Conservation (phyloP, 2,113 vertebrate species). For the Myotis lucifugus region DNA sequence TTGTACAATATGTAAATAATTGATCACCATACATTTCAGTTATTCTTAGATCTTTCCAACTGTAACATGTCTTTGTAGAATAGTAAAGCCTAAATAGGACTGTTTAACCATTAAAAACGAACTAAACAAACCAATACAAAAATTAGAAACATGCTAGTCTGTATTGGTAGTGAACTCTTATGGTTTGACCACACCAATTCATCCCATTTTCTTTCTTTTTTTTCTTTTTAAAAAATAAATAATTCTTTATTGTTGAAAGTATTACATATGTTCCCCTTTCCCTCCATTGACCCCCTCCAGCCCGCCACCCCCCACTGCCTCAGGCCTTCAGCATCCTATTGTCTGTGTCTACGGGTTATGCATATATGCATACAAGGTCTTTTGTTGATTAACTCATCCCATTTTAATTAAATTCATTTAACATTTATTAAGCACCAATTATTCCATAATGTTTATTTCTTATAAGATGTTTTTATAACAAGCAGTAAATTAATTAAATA, state of each 20-base stretch:
- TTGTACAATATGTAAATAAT: background rate
- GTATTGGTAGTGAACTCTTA: background rate
- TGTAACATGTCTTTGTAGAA: background rate
- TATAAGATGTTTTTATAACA: constrained; percentile 5
- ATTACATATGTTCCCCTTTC: too few species aligned
- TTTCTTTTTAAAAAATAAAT: too few species aligned
- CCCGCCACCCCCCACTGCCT: too few species aligned
- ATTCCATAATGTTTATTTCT: background rate
- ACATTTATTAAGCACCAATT: background rate
- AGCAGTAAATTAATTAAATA: background rate
- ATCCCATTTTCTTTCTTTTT: background rate
- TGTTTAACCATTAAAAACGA: background rate
- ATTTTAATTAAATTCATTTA: constrained; percentile 17
- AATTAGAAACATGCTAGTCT: background rate
- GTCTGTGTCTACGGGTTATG: too few species aligned
- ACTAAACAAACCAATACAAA: constrained; percentile 6
- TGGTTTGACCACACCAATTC: background rate
- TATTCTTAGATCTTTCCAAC: background rate
- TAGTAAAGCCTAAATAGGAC: background rate
- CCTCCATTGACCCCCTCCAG: too few species aligned
- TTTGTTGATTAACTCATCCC: background rate
- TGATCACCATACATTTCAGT: background rate
- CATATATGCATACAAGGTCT: too few species aligned
- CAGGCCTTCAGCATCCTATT: too few species aligned
- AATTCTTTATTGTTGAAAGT: too few species aligned